phyloP scores from a whole-genome alignment of 2,888 invertebrate species.

The Aspidiotus rigidus region DNA sequence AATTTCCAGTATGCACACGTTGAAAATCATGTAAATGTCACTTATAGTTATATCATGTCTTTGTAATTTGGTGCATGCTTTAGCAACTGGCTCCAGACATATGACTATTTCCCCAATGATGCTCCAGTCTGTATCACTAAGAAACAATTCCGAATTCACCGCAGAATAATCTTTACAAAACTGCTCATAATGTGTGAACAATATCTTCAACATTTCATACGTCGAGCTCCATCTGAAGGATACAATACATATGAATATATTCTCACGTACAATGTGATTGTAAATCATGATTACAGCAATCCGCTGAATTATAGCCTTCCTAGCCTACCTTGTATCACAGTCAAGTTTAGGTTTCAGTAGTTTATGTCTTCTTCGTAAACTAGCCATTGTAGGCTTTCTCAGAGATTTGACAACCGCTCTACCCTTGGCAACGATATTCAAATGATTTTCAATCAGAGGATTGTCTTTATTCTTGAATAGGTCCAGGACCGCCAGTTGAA shows the following conservation, averaged over 20 bases:
- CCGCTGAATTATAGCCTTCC: background rate
- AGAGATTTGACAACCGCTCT: background rate
- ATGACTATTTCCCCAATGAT: no score
- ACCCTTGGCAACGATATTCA: background rate
- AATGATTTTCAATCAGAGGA: background rate
- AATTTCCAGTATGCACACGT: background rate
- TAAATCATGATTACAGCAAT: background rate
- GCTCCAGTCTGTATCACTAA: background rate
- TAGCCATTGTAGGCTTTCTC: background rate
- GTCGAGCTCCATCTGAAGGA: background rate
- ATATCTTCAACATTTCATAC: background rate
- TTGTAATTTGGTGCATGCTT: no score
- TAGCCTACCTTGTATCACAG: background rate
- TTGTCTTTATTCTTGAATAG: background rate
- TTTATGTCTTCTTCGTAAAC: background rate
- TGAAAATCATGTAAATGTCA: background rate
- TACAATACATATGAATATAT: background rate
- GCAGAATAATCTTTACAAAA: background rate
- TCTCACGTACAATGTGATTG: background rate
- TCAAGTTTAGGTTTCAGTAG: background rate
- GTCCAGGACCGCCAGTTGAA: background rate
- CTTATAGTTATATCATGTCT: background rate
- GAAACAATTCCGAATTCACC: background rate
- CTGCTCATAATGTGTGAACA: background rate
- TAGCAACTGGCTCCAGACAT: no score